These are phyloP conservation scores for Andrena haemorrhoa DNA, from an alignment of 2,888 invertebrate genomes.

Conservation along the genomic window DNA sequence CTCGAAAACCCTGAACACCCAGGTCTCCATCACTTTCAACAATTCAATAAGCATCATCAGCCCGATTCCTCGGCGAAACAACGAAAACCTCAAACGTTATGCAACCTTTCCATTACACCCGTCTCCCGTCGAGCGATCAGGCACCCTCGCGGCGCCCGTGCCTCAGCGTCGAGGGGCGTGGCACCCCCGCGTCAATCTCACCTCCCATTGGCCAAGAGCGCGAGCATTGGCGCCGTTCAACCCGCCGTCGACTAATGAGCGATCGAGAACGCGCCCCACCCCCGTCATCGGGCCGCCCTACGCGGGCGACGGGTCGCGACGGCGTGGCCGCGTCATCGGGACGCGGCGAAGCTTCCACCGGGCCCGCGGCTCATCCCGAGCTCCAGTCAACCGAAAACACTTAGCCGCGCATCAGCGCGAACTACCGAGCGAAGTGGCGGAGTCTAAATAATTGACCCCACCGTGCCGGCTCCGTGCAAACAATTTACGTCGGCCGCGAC, in stretches of 20 bases:
- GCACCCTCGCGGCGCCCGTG: background rate
- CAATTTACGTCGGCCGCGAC: slow-evolving; percentile 68
- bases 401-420: slow-evolving; percentile 68
- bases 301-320: slow-evolving; percentile 39
- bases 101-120: slow-evolving; percentile 31
- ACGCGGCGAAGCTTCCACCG: slow-evolving; percentile 52
- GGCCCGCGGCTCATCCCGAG: slow-evolving; percentile 40
- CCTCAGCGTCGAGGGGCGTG: slow-evolving; percentile 33
- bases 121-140: background rate
- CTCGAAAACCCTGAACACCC: background rate
- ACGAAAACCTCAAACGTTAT: slow-evolving; percentile 24
- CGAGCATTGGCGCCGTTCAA: slow-evolving; percentile 10
- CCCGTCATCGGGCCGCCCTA: slow-evolving; percentile 44
- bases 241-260: slow-evolving; percentile 32
- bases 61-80: background rate
- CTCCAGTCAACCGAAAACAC: slow-evolving; percentile 79
- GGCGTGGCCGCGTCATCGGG: slow-evolving; percentile 63
- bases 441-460: slow-evolving; percentile 74
- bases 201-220: slow-evolving; percentile 42
- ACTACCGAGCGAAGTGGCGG: slow-evolving; percentile 47
- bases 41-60: background rate
- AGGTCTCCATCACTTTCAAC: background rate
- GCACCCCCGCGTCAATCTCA: background rate
- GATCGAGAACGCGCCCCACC: background rate
- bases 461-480: slow-evolving; percentile 65